phyloP scores from a whole-genome alignment of 2,797 vertebrate genomes.

The Alosa sapidissima region DNA sequence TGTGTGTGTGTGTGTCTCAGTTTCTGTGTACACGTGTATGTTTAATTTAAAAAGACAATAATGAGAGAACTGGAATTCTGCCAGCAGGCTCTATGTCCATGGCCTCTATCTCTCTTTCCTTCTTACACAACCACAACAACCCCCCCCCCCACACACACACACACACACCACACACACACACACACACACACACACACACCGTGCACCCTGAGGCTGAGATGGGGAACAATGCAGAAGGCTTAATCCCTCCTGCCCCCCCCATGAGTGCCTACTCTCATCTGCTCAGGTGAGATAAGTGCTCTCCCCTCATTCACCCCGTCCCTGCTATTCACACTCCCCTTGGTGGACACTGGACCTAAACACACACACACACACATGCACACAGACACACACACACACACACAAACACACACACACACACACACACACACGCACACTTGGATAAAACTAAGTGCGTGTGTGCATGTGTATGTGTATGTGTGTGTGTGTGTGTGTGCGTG shows the following conservation, averaged over 20 bases:
- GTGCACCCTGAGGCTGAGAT: slow-evolving; percentile 39
- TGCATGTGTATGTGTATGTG: background rate
- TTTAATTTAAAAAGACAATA: slow-evolving; percentile 63
- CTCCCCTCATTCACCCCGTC: background rate
- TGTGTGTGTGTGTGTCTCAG: background rate
- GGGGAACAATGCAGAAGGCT: slow-evolving; percentile 37
- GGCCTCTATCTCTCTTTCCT: slow-evolving; percentile 15
- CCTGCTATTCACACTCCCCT: slow-evolving; percentile 5
- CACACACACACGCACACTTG: background rate
- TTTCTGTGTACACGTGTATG: slow-evolving; percentile 2
- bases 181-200: slow-evolving; percentile 32
- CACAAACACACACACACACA: background rate
- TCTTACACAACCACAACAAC: background rate
- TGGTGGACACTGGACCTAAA: background rate
- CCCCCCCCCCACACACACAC: slow-evolving; percentile 13
- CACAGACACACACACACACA: background rate
- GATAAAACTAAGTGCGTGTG: background rate
- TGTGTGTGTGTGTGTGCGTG: slow-evolving; percentile 2
- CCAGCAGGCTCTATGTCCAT: slow-evolving; percentile 57
- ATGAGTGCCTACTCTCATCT: background rate
- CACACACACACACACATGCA: background rate
- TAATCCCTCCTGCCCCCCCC: background rate
- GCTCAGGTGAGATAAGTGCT: slow-evolving; percentile 19
- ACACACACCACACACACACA: slow-evolving; percentile 5
- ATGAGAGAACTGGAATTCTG: slow-evolving; percentile 60